Conservation (phyloP, 2,797 vertebrate genomes). For the Sebastes steindachneri region DNA sequence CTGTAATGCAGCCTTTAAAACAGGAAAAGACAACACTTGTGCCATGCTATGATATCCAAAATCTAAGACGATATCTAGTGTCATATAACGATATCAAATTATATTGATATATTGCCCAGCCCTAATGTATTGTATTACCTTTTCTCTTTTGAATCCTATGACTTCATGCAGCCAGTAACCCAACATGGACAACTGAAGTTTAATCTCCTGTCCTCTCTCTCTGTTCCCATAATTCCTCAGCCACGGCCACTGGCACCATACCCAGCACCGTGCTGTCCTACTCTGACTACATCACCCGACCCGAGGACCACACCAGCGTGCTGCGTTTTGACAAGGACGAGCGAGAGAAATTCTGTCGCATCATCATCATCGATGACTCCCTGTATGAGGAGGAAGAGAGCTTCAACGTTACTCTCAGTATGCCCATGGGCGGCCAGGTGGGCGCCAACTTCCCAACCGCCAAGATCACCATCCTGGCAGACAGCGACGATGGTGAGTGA, state of each 20-base stretch:
- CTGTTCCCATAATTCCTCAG: slow-evolving; percentile 61
- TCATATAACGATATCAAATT: no score
- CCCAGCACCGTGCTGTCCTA: slow-evolving; percentile 86
- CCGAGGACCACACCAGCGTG: slow-evolving; percentile 88
- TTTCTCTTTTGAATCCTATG: background rate
- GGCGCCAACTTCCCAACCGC: slow-evolving; percentile 83
- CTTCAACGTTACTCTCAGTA: slow-evolving; percentile 88
- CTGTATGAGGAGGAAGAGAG: slow-evolving; percentile 90
- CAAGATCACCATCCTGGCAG: slow-evolving; percentile 85
- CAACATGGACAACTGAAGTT: background rate
- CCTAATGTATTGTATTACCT: background rate
- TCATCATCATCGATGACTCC: slow-evolving; percentile 90
- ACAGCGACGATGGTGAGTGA: slow-evolving; percentile 88
- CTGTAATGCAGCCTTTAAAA: no score
- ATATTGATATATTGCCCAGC: no score
- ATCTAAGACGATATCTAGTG: no score
- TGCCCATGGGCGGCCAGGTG: slow-evolving; percentile 87
- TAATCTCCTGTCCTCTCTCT: background rate
- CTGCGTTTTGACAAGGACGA: slow-evolving; percentile 89
- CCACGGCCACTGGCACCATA: slow-evolving; percentile 85
- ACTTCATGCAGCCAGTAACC: background rate
- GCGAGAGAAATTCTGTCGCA: slow-evolving; percentile 83
- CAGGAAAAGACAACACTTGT: no score
- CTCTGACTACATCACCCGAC: slow-evolving; percentile 89
- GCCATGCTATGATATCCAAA: no score